These are phyloP conservation scores for Hiodon alosoides DNA, from an alignment of 2,113 vertebrate species.

Conservation along the genomic window DNA sequence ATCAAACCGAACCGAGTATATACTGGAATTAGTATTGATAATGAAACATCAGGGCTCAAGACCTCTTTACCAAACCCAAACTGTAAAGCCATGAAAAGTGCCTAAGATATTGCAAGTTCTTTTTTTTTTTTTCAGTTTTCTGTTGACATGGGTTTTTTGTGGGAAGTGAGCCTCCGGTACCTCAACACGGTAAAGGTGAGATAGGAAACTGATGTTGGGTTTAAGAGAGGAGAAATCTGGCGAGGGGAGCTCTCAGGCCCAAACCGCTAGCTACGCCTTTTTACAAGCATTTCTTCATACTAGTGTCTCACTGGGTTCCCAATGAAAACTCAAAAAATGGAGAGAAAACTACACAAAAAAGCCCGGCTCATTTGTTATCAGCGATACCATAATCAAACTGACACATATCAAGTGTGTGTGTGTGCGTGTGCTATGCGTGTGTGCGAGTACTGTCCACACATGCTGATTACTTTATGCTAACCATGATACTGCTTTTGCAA, in stretches of 20 bases:
- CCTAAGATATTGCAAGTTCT: slow-evolving; percentile 40
- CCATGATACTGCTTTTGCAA: slow-evolving; percentile 26
- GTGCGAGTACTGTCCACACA: slow-evolving; percentile 17
- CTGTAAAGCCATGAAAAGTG: slow-evolving; percentile 48
- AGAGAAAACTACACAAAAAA: not conserved
- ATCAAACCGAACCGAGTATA: slow-evolving; percentile 7
- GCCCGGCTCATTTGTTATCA: slow-evolving; percentile 14
- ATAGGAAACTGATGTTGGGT: not conserved
- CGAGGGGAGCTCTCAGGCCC: not conserved
- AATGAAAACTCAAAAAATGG: not conserved
- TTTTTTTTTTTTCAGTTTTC: slow-evolving; percentile 9
- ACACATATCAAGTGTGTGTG: slow-evolving; percentile 35
- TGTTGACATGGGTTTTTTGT: slow-evolving; percentile 11
- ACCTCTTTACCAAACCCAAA: slow-evolving; percentile 44
- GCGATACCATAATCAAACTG: slow-evolving; percentile 30
- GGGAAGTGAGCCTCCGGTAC: slow-evolving; percentile 18
- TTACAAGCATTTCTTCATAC: slow-evolving; percentile 1
- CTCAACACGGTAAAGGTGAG: not conserved
- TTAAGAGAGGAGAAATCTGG: not conserved
- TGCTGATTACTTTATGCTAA: slow-evolving; percentile 16
- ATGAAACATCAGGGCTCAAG: slow-evolving; percentile 42
- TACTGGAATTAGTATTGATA: slow-evolving; percentile 22
- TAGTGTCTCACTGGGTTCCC: slow-evolving; percentile 13
- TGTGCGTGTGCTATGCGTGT: not conserved
- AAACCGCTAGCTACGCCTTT: not conserved